Conservation (phyloP, 2,888 invertebrate species). For the Oligia latruncula region DNA sequence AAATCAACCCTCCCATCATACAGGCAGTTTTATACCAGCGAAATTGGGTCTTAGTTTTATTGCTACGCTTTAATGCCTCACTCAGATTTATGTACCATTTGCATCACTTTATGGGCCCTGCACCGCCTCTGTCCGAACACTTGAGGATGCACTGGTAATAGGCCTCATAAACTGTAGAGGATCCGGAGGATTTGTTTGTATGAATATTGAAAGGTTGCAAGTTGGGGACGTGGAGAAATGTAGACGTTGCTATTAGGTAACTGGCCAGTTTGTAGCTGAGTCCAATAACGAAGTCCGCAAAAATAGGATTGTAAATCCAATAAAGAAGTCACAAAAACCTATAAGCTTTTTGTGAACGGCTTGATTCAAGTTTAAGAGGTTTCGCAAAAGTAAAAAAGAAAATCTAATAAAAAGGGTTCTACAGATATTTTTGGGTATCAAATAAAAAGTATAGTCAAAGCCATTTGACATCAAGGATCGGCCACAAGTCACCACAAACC, state of each 20-base stretch:
- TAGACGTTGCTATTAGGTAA: background rate
- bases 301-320: background rate
- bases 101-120: slow-evolving; percentile 61
- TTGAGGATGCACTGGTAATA: slow-evolving; percentile 53
- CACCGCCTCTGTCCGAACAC: slow-evolving; percentile 39
- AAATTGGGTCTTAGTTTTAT: slow-evolving; percentile 56
- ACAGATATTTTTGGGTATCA: background rate
- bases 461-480: slow-evolving; percentile 3
- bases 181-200: slow-evolving; percentile 16
- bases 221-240: background rate
- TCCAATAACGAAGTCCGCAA: background rate
- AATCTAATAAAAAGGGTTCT: slow-evolving; percentile 3
- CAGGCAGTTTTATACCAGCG: slow-evolving; percentile 24
- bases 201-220: slow-evolving; percentile 24
- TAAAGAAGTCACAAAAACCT: background rate
- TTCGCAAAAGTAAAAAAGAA: slow-evolving; percentile 7
- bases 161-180: slow-evolving; percentile 43
- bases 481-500: slow-evolving; percentile 16
- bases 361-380: background rate
- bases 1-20: background rate
- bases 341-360: background rate
- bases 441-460: slow-evolving; percentile 14
- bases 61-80: slow-evolving; percentile 46
- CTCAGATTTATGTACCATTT: slow-evolving; percentile 65
- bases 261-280: background rate